Evolutionary conservation across 2,797 vertebrate species (phyloP).

Genomic region (Synanceia verrucosa): DNA sequence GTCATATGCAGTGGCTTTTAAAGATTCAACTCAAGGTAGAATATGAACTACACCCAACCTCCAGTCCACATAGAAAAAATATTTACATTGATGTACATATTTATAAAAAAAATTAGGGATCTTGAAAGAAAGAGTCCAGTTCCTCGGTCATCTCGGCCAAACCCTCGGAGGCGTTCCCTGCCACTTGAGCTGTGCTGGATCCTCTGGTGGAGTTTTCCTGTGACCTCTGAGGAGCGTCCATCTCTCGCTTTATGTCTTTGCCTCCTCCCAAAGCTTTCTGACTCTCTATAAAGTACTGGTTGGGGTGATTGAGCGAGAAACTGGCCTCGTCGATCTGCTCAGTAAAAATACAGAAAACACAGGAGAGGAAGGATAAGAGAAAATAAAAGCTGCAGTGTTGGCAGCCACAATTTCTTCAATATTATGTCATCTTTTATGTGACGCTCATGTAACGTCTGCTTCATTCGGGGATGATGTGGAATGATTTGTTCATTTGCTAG

Average conservation of each 20-base stretch:
- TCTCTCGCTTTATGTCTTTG: slow-evolving; percentile 88
- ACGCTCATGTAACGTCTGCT: slow-evolving; percentile 8
- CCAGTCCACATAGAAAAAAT: background rate
- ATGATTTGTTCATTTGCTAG: slow-evolving; percentile 18
- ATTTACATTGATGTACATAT: background rate
- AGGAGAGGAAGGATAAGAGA: background rate
- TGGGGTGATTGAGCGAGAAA: slow-evolving; percentile 96
- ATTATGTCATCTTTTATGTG: slow-evolving; percentile 12
- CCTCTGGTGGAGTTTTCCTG: slow-evolving; percentile 62
- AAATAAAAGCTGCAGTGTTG: background rate
- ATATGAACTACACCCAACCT: background rate
- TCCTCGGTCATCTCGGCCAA: slow-evolving; percentile 79
- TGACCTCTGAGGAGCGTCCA: slow-evolving; percentile 64
- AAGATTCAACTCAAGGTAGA: background rate
- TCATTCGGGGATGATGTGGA: background rate
- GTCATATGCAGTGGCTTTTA: background rate
- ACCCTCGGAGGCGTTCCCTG: slow-evolving; percentile 56
- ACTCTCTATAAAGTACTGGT: slow-evolving; percentile 97
- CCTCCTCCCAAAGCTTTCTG: slow-evolving; percentile 86
- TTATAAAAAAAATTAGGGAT: slow-evolving; percentile 49
- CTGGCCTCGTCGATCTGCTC: slow-evolving; percentile 88
- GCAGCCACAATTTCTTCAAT: slow-evolving; percentile 15
- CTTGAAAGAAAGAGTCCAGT: slow-evolving; percentile 88
- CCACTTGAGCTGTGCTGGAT: slow-evolving; percentile 39
- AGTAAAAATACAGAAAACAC: background rate